Evolutionary conservation across 2,797 vertebrate species (phyloP).

Genomic region (Propithecus deckenii): DNA sequence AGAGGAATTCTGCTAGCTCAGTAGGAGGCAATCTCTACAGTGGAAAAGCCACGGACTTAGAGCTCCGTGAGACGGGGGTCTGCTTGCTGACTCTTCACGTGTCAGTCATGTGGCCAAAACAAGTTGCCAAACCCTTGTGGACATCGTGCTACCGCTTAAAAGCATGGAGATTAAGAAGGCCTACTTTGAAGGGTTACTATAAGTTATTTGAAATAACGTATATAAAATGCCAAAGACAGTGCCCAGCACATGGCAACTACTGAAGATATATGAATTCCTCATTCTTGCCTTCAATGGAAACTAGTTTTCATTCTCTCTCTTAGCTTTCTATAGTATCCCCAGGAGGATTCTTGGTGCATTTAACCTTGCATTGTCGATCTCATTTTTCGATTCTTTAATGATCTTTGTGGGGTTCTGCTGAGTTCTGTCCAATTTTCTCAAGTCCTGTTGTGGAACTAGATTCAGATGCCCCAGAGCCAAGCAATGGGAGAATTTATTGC

Average conservation of each 20-base stretch:
- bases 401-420: neutral
- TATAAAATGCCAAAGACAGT: neutral
- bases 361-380: neutral
- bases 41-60: neutral
- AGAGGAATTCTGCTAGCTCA: neutral
- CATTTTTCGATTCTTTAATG: neutral
- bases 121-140: neutral
- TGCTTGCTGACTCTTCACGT: neutral
- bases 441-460: neutral
- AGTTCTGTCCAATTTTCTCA: neutral
- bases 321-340: neutral
- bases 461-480: neutral
- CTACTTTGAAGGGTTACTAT: neutral
- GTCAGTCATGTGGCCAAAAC: neutral
- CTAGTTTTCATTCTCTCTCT: neutral
- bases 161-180: neutral
- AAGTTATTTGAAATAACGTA: neutral
- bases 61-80: neutral
- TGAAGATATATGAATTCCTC: neutral
- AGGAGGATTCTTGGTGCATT: neutral
- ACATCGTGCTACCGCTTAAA: fast-evolving
- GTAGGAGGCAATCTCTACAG: neutral
- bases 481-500: neutral
- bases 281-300: neutral
- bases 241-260: neutral